phyloP scores from a whole-genome alignment of 2,113 vertebrate genomes.

The Scophthalmus maximus region DNA sequence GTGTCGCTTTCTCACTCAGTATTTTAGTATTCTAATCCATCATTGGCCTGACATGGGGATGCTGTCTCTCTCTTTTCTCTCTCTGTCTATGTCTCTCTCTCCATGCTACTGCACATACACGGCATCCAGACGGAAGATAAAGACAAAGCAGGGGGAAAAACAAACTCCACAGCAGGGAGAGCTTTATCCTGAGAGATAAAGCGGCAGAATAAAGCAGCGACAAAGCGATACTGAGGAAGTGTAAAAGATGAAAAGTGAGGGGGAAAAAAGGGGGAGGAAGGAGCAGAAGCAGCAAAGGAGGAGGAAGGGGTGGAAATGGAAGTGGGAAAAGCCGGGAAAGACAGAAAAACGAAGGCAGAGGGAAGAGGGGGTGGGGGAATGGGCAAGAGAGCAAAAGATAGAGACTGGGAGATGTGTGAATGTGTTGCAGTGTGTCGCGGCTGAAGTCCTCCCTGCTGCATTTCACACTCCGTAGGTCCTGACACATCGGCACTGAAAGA shows the following conservation, averaged over 20 bases:
- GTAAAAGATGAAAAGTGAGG: constrained; percentile 1
- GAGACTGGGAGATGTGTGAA: constrained; percentile 17
- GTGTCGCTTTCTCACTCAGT: constrained; percentile 66
- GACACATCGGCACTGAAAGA: constrained; percentile 21
- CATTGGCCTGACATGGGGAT: constrained; percentile 73
- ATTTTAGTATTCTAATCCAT: constrained; percentile 79
- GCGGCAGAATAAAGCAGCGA: constrained; percentile 35
- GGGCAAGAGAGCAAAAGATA: neutral
- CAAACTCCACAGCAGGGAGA: constrained; percentile 63
- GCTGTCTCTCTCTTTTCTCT: constrained; percentile 55
- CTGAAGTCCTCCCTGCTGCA: constrained; percentile 63
- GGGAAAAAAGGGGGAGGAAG: neutral
- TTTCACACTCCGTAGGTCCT: constrained; percentile 73
- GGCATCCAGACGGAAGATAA: constrained; percentile 68
- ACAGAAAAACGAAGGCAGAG: neutral
- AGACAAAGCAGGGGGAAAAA: constrained; percentile 63
- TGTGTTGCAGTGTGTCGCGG: constrained; percentile 39
- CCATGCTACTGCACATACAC: constrained; percentile 50
- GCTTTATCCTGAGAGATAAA: constrained; percentile 72
- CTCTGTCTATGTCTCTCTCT: constrained; percentile 23
- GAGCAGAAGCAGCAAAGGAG: neutral
- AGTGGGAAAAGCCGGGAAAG: constrained; percentile 1
- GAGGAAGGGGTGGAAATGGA: constrained; percentile 1
- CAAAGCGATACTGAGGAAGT: constrained; percentile 41
- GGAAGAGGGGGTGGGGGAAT: neutral